Evolutionary conservation across 2,797 vertebrate genomes (phyloP).

Genomic region (Crax fasciolata): DNA sequence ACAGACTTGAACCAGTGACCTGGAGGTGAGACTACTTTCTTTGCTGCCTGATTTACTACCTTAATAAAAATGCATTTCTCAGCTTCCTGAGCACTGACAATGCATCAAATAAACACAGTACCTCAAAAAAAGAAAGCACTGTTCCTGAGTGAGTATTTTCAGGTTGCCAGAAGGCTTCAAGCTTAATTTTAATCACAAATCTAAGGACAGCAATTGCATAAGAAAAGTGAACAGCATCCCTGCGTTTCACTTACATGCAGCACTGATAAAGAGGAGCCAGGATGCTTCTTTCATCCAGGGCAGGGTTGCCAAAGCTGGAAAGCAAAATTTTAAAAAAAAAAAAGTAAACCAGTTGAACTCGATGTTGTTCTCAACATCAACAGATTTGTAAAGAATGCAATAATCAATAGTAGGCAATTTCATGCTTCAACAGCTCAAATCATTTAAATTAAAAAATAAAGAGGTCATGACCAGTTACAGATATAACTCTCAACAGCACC

Average conservation of each 20-base stretch:
- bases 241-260: slow-evolving; percentile 93
- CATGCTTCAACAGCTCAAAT: slow-evolving; percentile 45
- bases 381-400: slow-evolving; percentile 26
- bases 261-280: slow-evolving; percentile 98
- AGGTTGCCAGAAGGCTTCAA: neutral
- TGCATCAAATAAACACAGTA: neutral
- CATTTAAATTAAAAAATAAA: slow-evolving; percentile 57
- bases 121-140: neutral
- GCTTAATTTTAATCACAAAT: neutral
- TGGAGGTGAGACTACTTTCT: neutral
- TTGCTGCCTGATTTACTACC: neutral
- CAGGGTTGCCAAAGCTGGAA: slow-evolving; percentile 95
- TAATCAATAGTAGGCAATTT: slow-evolving; percentile 55
- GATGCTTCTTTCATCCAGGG: slow-evolving; percentile 96
- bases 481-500: neutral
- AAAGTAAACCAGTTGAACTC: slow-evolving; percentile 25
- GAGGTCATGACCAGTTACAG: slow-evolving; percentile 13
- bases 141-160: accelerated
- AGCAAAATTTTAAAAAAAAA: slow-evolving; percentile 48
- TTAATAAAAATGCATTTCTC: neutral
- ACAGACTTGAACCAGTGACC: neutral
- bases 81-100: neutral
- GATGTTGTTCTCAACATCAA: slow-evolving; percentile 10
- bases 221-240: neutral
- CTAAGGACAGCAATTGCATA: neutral